Evolutionary conservation across 2,113 vertebrate species (phyloP).

Genomic region (Balaeniceps rex): DNA sequence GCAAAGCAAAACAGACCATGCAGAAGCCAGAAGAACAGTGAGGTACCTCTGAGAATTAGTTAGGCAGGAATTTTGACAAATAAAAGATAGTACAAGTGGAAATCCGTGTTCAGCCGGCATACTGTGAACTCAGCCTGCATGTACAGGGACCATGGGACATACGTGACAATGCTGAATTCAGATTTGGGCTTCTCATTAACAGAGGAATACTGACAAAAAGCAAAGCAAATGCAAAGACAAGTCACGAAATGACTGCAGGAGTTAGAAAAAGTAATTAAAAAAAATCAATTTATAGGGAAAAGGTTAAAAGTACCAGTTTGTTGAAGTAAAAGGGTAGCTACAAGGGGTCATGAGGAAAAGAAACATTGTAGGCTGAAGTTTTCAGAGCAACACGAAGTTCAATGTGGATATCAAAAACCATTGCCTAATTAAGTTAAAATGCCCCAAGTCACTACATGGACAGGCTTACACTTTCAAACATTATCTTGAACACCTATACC

Average conservation of each 20-base stretch:
- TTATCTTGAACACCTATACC: background rate
- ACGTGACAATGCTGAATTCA: background rate
- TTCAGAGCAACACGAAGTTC: background rate
- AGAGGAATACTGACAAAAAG: background rate
- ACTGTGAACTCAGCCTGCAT: background rate
- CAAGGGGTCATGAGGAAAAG: background rate
- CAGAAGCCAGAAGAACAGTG: background rate
- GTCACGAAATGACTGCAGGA: background rate
- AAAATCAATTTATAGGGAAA: background rate
- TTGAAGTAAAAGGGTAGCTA: background rate
- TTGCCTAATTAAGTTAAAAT: background rate
- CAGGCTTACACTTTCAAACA: background rate
- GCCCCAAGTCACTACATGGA: background rate
- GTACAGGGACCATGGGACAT: background rate
- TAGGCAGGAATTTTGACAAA: background rate
- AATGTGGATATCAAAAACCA: background rate
- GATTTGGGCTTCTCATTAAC: background rate
- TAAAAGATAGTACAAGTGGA: background rate
- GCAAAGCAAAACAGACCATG: background rate
- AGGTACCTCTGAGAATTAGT: background rate
- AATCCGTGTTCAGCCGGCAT: background rate
- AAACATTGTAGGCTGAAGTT: background rate
- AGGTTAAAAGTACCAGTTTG: background rate
- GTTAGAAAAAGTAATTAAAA: background rate
- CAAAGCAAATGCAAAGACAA: background rate